Evolutionary conservation across 2,797 vertebrate species (phyloP).

Genomic region (Enteromius unitaeniatus): DNA sequence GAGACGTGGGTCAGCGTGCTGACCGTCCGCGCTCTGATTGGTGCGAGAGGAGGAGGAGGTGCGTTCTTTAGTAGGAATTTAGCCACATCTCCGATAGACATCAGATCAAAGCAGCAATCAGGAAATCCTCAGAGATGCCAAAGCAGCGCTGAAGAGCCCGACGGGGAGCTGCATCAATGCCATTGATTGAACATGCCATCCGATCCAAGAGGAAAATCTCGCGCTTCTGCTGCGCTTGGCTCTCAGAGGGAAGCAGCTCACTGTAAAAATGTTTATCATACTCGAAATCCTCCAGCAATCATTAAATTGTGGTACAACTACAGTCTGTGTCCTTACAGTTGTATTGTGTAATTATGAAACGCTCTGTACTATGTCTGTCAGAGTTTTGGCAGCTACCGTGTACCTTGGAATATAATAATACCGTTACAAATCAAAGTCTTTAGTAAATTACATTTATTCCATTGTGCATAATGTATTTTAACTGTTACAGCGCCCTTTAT

Average conservation of each 20-base stretch:
- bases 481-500: not conserved
- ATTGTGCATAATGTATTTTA: not conserved
- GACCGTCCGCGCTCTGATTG: slow-evolving; percentile 24
- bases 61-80: slow-evolving; percentile 23
- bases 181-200: slow-evolving; percentile 60
- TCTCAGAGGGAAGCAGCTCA: slow-evolving; percentile 28
- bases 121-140: slow-evolving; percentile 36
- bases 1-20: not conserved
- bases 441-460: too few species aligned
- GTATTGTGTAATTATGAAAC: not conserved
- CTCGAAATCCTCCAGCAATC: slow-evolving; percentile 34
- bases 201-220: slow-evolving; percentile 50
- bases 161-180: slow-evolving; percentile 51
- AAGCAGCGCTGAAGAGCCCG: slow-evolving; percentile 38
- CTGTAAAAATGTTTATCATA: slow-evolving; percentile 38
- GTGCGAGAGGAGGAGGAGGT: slow-evolving; percentile 16
- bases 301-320: slow-evolving; percentile 12
- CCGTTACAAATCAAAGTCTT: not conserved
- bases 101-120: slow-evolving; percentile 52
- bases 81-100: slow-evolving; percentile 37
- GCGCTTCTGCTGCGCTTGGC: slow-evolving; percentile 27
- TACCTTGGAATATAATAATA: not conserved
- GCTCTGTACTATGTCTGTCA: not conserved
- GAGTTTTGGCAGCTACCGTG: not conserved
- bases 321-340: not conserved